phyloP scores from a whole-genome alignment of 2,797 vertebrate genomes.

The Helarctos malayanus region DNA sequence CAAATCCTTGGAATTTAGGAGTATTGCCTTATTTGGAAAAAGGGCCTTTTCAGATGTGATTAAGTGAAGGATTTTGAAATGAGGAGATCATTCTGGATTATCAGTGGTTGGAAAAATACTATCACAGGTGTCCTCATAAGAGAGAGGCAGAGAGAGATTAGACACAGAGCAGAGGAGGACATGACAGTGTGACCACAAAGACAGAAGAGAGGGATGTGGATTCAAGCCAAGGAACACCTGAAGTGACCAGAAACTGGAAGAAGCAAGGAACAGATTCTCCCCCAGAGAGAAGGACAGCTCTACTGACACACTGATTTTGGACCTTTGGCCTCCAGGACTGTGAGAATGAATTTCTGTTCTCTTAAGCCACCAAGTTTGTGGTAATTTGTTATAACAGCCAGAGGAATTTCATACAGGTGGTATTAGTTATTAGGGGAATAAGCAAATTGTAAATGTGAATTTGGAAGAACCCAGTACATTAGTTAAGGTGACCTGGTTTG shows the following conservation, averaged over 20 bases:
- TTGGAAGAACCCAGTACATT: background rate
- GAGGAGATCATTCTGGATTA: conserved; percentile 20
- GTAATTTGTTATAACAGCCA: conserved; percentile 10
- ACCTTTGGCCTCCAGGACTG: background rate
- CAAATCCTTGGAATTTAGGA: background rate
- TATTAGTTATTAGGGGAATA: background rate
- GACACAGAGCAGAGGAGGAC: background rate
- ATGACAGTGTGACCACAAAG: background rate
- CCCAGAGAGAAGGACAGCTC: background rate
- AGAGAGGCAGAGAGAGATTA: background rate
- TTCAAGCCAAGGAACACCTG: background rate
- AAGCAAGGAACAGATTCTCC: background rate
- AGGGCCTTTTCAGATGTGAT: conserved; percentile 15
- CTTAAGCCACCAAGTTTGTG: background rate
- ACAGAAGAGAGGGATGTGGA: background rate
- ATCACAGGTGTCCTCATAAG: background rate
- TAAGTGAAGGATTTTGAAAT: background rate
- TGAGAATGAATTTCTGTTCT: background rate
- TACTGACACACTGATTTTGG: background rate
- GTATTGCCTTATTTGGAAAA: conserved; percentile 38
- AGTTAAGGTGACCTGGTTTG: conserved; percentile 6
- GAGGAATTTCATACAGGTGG: background rate
- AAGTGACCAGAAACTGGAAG: background rate
- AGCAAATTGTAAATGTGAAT: background rate
- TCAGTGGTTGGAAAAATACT: background rate